phyloP scores from a whole-genome alignment of 1,140 invertebrate species.

The Cotesia vestalis region DNA sequence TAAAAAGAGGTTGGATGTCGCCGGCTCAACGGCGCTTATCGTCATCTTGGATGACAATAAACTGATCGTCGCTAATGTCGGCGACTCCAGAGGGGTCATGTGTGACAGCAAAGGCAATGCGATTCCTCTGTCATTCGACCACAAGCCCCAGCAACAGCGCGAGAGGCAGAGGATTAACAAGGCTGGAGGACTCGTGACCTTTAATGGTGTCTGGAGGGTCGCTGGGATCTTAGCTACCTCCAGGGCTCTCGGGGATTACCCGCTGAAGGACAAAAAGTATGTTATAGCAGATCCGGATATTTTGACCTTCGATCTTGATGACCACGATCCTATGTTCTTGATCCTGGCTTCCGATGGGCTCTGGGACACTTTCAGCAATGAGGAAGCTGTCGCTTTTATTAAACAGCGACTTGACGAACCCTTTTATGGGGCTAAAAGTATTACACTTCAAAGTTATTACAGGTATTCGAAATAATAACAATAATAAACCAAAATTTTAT shows the following conservation, averaged over 20 bases:
- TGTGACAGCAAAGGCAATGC: constrained; percentile 88
- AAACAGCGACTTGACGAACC: constrained; percentile 84
- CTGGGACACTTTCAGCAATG: constrained; percentile 95
- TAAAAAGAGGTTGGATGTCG: constrained; percentile 84
- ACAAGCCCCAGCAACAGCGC: constrained; percentile 92
- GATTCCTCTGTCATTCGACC: constrained; percentile 93
- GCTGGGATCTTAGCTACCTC: constrained; percentile 96
- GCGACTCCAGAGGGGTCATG: constrained; percentile 94
- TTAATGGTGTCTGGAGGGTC: constrained; percentile 96
- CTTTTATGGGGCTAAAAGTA: constrained; percentile 87
- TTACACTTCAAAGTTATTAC: constrained; percentile 90
- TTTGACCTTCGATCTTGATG: constrained; percentile 87
- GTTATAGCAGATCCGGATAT: constrained; percentile 96
- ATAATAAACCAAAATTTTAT: neutral
- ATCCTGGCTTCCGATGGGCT: constrained; percentile 94
- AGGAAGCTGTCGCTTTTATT: constrained; percentile 90
- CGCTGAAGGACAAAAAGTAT: constrained; percentile 91
- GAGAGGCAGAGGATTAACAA: constrained; percentile 89
- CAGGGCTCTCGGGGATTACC: constrained; percentile 92
- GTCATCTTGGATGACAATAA: constrained; percentile 83
- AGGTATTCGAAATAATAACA: constrained; percentile 48
- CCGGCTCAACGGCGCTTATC: constrained; percentile 91
- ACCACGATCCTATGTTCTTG: constrained; percentile 88
- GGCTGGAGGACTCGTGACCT: constrained; percentile 92
- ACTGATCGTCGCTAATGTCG: constrained; percentile 93